A percentile compares a stretch with the other conserved stretches of the same genome.
Conservation (phyloP, 2,113 vertebrate genomes). For the Emydocephalus ijimae region DNA sequence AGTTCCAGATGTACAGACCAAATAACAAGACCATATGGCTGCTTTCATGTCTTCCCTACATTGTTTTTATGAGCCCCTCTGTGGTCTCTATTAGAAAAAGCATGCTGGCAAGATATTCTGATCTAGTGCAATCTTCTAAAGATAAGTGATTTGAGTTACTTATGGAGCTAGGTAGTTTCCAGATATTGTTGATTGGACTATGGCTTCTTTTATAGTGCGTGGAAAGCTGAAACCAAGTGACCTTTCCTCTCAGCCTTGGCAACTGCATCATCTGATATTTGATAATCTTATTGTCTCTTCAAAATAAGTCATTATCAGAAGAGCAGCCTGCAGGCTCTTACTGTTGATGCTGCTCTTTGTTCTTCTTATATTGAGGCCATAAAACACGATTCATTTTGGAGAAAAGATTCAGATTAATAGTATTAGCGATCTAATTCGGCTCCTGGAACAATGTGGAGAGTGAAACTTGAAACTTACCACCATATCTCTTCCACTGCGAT, state of each 20-base stretch:
- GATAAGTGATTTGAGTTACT: background rate
- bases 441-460: conserved; percentile 24
- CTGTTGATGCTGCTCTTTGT: background rate
- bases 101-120: background rate
- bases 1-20: background rate
- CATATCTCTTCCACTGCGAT: conserved; percentile 11
- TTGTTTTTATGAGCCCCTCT: background rate
- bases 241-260: conserved; percentile 52
- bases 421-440: conserved; percentile 35
- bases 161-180: background rate
- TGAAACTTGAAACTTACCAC: conserved; percentile 34
- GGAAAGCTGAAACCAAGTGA: conserved; percentile 47
- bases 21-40: background rate
- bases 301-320: conserved; percentile 55
- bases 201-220: conserved; percentile 29
- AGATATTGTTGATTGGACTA: conserved; percentile 7
- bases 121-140: background rate
- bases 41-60: background rate
- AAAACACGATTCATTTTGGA: conserved; percentile 42
- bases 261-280: conserved; percentile 49
- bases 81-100: background rate
- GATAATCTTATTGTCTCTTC: conserved; percentile 52
- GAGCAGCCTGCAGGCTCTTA: conserved; percentile 29
- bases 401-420: conserved; percentile 41
- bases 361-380: conserved; percentile 30